Conservation (phyloP, 2,797 vertebrate species). For the Crax fasciolata region DNA sequence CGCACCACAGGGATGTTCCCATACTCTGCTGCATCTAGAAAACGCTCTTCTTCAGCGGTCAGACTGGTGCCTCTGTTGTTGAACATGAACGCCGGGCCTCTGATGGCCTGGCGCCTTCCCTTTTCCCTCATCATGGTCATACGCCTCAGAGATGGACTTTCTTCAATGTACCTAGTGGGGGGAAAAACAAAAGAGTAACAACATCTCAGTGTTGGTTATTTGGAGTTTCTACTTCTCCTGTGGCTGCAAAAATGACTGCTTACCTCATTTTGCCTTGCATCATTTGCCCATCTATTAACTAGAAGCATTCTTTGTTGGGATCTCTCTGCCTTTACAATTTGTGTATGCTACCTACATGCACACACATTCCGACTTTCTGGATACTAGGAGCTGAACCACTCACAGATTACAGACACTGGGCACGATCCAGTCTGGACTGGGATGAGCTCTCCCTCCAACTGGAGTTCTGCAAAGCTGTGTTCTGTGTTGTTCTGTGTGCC, state of each 20-base stretch:
- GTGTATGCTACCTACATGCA: background rate
- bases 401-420: background rate
- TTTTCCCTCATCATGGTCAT: slow-evolving; percentile 88
- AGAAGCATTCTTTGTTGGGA: background rate
- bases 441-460: background rate
- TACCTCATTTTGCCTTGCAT: background rate
- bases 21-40: slow-evolving; percentile 90
- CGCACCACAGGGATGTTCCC: slow-evolving; percentile 93
- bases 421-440: background rate
- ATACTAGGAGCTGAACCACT: background rate
- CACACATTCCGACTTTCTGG: fast-evolving
- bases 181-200: background rate
- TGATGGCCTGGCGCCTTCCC: slow-evolving; percentile 88
- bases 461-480: background rate
- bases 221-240: background rate
- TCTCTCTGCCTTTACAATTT: background rate
- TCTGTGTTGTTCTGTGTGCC: background rate
- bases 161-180: slow-evolving; percentile 81
- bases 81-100: slow-evolving; percentile 92
- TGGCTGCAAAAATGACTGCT: background rate
- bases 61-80: slow-evolving; percentile 87
- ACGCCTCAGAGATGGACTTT: slow-evolving; percentile 82
- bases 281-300: background rate
- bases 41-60: slow-evolving; percentile 89
- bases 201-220: background rate